These are phyloP conservation scores for Entomyzon cyanotis DNA, from an alignment of 2,113 vertebrate genomes.

Conservation along the genomic window DNA sequence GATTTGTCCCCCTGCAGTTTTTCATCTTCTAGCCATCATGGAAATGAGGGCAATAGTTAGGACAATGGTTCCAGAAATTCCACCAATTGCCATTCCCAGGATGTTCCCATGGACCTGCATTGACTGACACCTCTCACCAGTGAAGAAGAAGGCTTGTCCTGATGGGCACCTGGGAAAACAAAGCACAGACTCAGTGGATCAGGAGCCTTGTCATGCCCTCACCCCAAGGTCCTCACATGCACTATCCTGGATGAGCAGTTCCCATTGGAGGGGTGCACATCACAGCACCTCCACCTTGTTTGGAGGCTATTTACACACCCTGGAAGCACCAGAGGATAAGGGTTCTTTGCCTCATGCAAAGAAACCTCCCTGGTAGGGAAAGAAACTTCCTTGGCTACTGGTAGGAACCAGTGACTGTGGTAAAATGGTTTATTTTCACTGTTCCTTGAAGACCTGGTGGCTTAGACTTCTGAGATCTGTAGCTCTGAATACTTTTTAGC, in stretches of 20 bases:
- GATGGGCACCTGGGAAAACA: slow-evolving; percentile 67
- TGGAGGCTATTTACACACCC: neutral
- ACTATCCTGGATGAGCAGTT: neutral
- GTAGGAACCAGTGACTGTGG: neutral
- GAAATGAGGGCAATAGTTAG: slow-evolving; percentile 52
- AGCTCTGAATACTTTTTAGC: neutral
- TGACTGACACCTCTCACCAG: slow-evolving; percentile 71
- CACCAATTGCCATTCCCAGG: slow-evolving; percentile 66
- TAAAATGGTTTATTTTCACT: neutral
- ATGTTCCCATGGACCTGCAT: slow-evolving; percentile 59
- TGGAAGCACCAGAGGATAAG: neutral
- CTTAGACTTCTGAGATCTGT: neutral
- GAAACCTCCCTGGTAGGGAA: neutral
- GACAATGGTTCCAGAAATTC: slow-evolving; percentile 43
- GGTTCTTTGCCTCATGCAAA: neutral
- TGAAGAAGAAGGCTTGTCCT: slow-evolving; percentile 71
- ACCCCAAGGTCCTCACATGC: neutral
- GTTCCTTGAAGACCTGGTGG: neutral
- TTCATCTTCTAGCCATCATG: slow-evolving; percentile 42
- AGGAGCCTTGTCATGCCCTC: neutral
- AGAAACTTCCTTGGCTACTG: neutral
- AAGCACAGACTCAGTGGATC: neutral
- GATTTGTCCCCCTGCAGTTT: neutral
- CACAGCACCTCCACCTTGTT: neutral
- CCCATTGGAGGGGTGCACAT: neutral